Evolutionary conservation across 37 sponge, comb jelly and placozoan genomes (phyloP), one percentile per base, ranked within the genome.

Genomic region (Geodia barretti): DNA sequence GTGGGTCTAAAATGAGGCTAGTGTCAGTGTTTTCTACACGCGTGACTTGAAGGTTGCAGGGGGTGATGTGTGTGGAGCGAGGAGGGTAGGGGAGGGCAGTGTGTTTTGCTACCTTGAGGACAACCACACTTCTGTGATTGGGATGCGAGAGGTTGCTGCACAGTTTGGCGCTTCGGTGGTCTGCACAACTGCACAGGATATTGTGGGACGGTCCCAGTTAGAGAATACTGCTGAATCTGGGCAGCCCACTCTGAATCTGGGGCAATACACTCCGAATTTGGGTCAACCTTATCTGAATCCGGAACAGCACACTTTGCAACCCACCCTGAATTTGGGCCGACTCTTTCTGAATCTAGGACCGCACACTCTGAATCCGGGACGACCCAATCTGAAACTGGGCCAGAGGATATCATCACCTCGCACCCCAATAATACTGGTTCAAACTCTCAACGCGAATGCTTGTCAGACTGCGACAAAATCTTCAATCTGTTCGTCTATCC

Each of bases 111-210:
- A 97, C 68, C 83, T 94, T 0, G 92, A 92, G 33, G 91, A 92
- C 80, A 91, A 93, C 77, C 98, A 97, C 80, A 97, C 98, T 5
- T 97, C 98, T 25, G 98, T 97, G 41, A 83, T 97, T 28, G 98
- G 98, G 0, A 87, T 97, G 83, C 83, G 98, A 41, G 91, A 95
- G 63, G 85, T 87, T 0, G 98, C 95, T 11, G 62, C 40, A 7
- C 33, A 63, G 3, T 39, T 54, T 59, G 96, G 93, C 26, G 98
- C 93, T 14, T 71, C 24, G 23, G 60, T 83, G 17, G 79, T 89
- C 21, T 97, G 98, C 67, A 42, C 93, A 4, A 30, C 61, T 23
- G 40, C 62, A 42, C 36, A 29, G 32, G 67, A 47, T 14, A 68
- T 19, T 47, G 14, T 47, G 11, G 14, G 54, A 17, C 14, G 11